Conservation (phyloP, 2,797 vertebrate species). For the Rhinoraja longicauda region DNA sequence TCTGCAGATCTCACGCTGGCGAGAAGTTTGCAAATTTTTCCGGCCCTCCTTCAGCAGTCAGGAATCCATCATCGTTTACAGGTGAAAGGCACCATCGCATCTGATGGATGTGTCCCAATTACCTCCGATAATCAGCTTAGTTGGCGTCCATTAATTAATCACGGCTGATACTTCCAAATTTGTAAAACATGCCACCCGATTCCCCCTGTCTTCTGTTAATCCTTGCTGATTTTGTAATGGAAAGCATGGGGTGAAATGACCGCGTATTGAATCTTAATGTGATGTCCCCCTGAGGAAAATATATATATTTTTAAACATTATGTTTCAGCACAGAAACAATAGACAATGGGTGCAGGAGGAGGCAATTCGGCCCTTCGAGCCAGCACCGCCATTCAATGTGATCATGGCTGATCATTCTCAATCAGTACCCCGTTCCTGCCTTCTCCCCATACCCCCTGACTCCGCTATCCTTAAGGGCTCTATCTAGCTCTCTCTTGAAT, state of each 20-base stretch:
- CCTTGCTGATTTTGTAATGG: background rate
- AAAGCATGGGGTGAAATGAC: background rate
- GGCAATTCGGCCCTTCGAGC: too few relatives aligned
- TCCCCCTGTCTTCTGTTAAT: background rate
- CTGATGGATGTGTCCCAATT: background rate
- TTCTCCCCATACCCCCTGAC: too few relatives aligned
- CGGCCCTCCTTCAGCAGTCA: background rate
- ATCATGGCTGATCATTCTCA: too few relatives aligned
- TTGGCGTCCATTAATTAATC: background rate
- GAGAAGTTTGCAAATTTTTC: background rate
- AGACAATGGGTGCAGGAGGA: too few relatives aligned
- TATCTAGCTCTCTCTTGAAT: too few relatives aligned
- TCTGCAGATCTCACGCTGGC: conserved; percentile 18
- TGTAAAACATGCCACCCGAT: background rate
- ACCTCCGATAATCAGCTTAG: background rate
- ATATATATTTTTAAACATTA: too few relatives aligned
- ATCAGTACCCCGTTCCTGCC: too few relatives aligned
- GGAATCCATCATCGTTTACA: background rate
- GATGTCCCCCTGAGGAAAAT: background rate
- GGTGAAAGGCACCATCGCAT: background rate
- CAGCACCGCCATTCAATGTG: too few relatives aligned
- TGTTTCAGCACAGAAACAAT: too few relatives aligned
- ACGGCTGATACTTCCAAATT: background rate
- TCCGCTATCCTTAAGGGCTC: too few relatives aligned
- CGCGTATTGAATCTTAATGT: background rate